A percentile compares a stretch with the other conserved stretches of the same genome.
phyloP scores from a whole-genome alignment of 64 coral and sea anemone genomes.

The Montipora cactus region DNA sequence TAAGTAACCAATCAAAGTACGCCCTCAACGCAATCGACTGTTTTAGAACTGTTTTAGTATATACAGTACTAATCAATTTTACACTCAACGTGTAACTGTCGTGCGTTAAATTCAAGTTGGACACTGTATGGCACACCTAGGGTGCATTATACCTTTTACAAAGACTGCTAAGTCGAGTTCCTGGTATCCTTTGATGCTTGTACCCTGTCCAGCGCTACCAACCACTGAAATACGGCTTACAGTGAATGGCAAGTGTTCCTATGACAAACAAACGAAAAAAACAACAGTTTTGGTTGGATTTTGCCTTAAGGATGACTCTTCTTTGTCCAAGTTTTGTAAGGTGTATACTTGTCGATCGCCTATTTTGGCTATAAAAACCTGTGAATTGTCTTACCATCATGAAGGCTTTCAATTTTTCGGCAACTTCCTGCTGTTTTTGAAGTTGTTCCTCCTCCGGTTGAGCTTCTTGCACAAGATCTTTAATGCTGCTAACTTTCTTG shows the following conservation, averaged over 20 bases:
- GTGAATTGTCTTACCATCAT: conserved; percentile 55
- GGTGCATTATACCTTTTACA: conserved; percentile 71
- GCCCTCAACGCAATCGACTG: too few species aligned
- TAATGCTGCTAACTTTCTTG: conserved; percentile 69
- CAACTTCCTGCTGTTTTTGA: conserved; percentile 74
- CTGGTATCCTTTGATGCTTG: conserved; percentile 59
- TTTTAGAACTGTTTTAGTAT: too few species aligned
- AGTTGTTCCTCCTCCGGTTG: conserved; percentile 67
- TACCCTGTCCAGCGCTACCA: conserved; percentile 78
- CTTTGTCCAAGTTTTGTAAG: too few species aligned
- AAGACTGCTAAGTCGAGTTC: conserved; percentile 89
- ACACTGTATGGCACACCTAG: background rate
- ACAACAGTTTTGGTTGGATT: background rate
- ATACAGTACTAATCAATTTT: too few species aligned
- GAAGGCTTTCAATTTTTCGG: conserved; percentile 69
- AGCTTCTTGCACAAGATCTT: conserved; percentile 82
- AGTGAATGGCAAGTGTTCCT: conserved; percentile 95
- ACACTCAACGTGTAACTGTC: too few species aligned
- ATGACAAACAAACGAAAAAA: background rate
- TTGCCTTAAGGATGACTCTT: too few species aligned
- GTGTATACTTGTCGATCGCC: too few species aligned
- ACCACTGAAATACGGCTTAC: conserved; percentile 84
- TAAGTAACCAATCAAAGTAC: too few species aligned
- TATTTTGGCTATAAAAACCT: too few species aligned
- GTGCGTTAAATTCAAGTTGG: background rate